Percentiles rank a stretch among this genome's conserved stretches.
Conservation (phyloP, 2,888 invertebrate species). For the Cistogaster globosa region DNA sequence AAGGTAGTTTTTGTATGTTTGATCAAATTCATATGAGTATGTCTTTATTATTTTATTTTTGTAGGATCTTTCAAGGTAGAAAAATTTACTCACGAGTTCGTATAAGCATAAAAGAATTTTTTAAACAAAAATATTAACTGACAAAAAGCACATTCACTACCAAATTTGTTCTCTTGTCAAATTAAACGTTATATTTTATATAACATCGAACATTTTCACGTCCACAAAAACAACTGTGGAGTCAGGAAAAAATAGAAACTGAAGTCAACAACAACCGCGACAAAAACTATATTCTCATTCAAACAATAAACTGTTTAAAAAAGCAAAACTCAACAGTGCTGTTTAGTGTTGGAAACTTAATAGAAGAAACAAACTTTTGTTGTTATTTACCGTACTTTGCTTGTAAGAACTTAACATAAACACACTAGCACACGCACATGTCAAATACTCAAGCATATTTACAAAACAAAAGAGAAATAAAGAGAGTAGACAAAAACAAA, state of each 20-base stretch:
- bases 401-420: constrained; percentile 11
- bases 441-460: neutral
- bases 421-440: neutral
- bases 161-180: neutral
- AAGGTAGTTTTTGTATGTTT: too few relatives aligned
- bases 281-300: constrained; percentile 31
- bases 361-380: constrained; percentile 14
- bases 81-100: too few relatives aligned
- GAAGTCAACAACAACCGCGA: constrained; percentile 5
- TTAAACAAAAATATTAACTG: too few relatives aligned
- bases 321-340: constrained; percentile 26
- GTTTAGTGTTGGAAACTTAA: constrained; percentile 47
- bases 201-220: neutral
- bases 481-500: constrained; percentile 34
- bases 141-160: too few relatives aligned
- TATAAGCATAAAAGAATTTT: too few relatives aligned
- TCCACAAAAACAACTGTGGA: constrained; percentile 61
- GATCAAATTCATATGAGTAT: too few relatives aligned
- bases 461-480: constrained; percentile 52
- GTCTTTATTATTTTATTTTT: too few relatives aligned
- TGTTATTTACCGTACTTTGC: constrained; percentile 44
- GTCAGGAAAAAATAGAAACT: constrained; percentile 44
- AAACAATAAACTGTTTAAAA: constrained; percentile 32
- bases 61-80: too few relatives aligned
- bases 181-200: too few relatives aligned